A percentile compares a stretch with the other conserved stretches of the same genome.
phyloP scores from a whole-genome alignment of 2,797 vertebrate species.

The Uromys caudimaculatus region DNA sequence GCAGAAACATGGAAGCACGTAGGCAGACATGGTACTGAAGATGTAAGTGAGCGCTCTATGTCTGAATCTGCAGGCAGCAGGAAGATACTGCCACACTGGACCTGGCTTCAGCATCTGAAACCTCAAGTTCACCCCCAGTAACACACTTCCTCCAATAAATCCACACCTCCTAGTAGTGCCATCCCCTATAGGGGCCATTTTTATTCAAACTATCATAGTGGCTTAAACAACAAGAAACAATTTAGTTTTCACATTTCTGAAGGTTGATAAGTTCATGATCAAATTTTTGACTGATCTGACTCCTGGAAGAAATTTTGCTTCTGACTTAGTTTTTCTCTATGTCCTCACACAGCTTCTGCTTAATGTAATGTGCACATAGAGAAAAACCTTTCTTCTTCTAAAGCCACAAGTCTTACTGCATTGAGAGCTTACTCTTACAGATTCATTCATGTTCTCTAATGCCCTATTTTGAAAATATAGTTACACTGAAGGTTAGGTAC shows the following conservation, averaged over 20 bases:
- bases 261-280: neutral
- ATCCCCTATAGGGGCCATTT: no score
- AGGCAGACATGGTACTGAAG: neutral
- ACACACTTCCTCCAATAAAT: neutral
- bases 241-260: neutral
- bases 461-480: neutral
- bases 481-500: neutral
- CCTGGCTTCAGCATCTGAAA: neutral
- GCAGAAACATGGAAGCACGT: no score
- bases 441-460: neutral
- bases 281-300: neutral
- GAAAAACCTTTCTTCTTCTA: neutral
- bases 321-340: neutral
- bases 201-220: neutral
- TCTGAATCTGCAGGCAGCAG: neutral
- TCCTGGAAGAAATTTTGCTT: neutral
- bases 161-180: neutral
- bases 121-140: neutral
- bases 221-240: neutral
- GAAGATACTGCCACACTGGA: neutral
- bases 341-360: neutral
- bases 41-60: neutral
- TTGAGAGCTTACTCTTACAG: neutral
- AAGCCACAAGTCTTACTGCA: neutral
- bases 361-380: neutral